Percentiles rank a stretch among this genome's conserved stretches.
Evolutionary conservation across 1,140 invertebrate genomes (phyloP).

Genomic region (Acromyrmex heyeri): DNA sequence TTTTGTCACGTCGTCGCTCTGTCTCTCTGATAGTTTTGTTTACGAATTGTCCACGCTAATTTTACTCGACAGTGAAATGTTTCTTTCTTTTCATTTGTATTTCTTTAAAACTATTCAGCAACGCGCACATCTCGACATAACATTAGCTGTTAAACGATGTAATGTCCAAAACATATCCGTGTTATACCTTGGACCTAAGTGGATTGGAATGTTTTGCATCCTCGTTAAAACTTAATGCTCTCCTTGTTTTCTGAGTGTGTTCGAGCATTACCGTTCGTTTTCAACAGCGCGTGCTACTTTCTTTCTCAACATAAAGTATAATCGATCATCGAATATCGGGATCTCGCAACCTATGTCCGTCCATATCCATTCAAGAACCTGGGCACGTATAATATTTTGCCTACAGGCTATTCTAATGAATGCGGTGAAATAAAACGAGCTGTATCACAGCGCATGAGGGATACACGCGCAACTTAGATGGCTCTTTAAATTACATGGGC

Average conservation of each 20-base stretch:
- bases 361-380: slow-evolving; percentile 56
- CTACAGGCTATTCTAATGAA: slow-evolving; percentile 72
- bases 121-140: neutral
- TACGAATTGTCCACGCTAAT: slow-evolving; percentile 45
- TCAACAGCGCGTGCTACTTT: slow-evolving; percentile 40
- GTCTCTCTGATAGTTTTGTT: slow-evolving; percentile 20
- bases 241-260: slow-evolving; percentile 20
- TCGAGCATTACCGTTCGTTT: slow-evolving; percentile 16
- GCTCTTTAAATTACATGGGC: slow-evolving; percentile 74
- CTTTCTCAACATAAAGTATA: slow-evolving; percentile 30
- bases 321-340: slow-evolving; percentile 47
- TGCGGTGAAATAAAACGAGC: slow-evolving; percentile 62
- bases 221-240: slow-evolving; percentile 16
- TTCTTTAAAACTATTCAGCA: neutral
- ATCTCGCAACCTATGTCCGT: slow-evolving; percentile 59
- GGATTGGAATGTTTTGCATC: neutral
- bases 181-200: neutral
- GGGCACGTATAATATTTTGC: slow-evolving; percentile 63
- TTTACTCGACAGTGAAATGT: slow-evolving; percentile 30
- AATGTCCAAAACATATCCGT: slow-evolving; percentile 18
- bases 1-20: slow-evolving; percentile 20
- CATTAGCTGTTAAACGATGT: neutral
- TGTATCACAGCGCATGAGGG: slow-evolving; percentile 25
- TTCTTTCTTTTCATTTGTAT: neutral
- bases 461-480: slow-evolving; percentile 59